A percentile compares a stretch with the other conserved stretches of the same genome.
Evolutionary conservation across 2,888 invertebrate species (phyloP).

Genomic region (Aporophyla nigra): DNA sequence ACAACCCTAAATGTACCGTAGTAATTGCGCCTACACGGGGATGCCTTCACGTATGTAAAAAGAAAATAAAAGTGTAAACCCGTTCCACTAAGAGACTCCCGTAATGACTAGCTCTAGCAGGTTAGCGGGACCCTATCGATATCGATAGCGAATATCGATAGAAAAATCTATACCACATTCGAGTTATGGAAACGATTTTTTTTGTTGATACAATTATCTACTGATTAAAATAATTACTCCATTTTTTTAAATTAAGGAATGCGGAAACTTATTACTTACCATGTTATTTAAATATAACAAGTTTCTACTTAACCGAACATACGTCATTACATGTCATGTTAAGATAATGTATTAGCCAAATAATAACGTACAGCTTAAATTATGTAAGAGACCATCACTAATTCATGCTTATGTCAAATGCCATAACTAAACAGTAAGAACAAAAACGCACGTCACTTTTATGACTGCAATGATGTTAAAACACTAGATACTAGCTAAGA

Average conservation of each 20-base stretch:
- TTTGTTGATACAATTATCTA: conserved; percentile 18
- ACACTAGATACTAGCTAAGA: background rate
- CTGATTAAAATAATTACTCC: conserved; percentile 22
- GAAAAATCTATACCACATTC: background rate
- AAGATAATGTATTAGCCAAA: background rate
- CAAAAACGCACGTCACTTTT: conserved; percentile 2
- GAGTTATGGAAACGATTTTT: conserved; percentile 33
- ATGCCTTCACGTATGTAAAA: conserved; percentile 83
- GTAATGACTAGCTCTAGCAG: conserved; percentile 82
- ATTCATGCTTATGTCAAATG: conserved; percentile 42
- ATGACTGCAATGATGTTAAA: conserved; percentile 26
- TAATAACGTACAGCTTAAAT: background rate
- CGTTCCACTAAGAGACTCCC: conserved; percentile 85
- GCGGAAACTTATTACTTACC: conserved; percentile 43
- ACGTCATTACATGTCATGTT: conserved; percentile 11
- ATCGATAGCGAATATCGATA: conserved; percentile 61
- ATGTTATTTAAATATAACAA: conserved; percentile 17
- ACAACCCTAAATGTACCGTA: conserved; percentile 74
- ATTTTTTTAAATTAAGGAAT: conserved; percentile 35
- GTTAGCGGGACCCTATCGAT: conserved; percentile 71
- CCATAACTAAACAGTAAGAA: conserved; percentile 42
- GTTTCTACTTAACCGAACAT: conserved; percentile 13
- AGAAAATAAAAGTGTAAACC: conserved; percentile 85
- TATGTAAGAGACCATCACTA: conserved; percentile 23
- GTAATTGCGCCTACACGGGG: conserved; percentile 80